Evolutionary conservation across 1,140 invertebrate genomes (phyloP), one percentile per base, ranked within the genome.

Genomic region (Calosoma granatense): DNA sequence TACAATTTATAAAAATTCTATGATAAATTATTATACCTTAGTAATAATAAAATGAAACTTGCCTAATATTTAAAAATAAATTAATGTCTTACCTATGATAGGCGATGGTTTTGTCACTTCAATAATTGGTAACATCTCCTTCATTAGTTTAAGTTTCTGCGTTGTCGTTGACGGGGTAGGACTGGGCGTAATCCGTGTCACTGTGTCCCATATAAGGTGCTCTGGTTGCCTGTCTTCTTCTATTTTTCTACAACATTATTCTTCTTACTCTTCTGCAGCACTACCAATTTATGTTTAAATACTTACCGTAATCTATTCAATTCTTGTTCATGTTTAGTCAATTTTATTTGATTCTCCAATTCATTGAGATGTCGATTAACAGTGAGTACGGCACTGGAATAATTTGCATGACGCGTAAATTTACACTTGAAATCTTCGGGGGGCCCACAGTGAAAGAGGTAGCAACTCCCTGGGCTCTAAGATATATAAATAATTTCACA

Each of bases 371-470:
- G 79, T 57, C 80, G 76, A 65, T 80, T 85, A 6, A 80, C 67
- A 11, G 83, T 83, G 47, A 93, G 72, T 43, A 93, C 81, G 22
- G 87, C 90, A 68, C 89, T 93, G n/a, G 87, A 91, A 71, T 94
- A 96, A 71, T 90, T 90, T 9, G 80, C 80, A 70, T 96, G 92
- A 39, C 81, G 78, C 1, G 90, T 93, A 66, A 96, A 96, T 76
- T 92, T 92, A 75, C 92, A 96, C 64, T 89, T 88, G 71, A 94
- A 94, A 69, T 93, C 87, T 66, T 90, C 86, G 0, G 87, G 82
- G 19, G 87, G 81, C 0, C 92, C 92, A 72, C 92, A 96, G 71
- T 92, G 85, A 71, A 96, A 96, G 21, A 95, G 74, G 68, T 94
- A 96, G 71, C 92, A 96, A 65, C 88, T 91, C 56, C 89, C 88